Evolutionary conservation across 2,113 vertebrate genomes (phyloP).

Genomic region (Esox niger): DNA sequence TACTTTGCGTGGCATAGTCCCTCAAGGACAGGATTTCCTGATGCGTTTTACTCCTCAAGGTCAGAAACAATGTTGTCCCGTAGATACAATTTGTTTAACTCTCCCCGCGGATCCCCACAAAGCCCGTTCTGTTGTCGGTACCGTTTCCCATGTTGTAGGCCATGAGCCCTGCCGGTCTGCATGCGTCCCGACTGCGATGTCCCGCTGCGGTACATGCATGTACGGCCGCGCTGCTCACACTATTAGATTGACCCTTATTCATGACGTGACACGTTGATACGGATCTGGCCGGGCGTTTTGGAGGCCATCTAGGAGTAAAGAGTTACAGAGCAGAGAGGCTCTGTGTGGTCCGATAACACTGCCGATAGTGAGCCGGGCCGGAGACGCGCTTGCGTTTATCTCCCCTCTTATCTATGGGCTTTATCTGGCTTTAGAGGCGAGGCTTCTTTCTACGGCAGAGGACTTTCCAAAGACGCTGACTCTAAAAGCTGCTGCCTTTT

Average conservation of each 20-base stretch:
- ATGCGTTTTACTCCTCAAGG: slow-evolving; percentile 4
- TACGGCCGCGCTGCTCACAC: no score
- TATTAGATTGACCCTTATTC: slow-evolving; percentile 1
- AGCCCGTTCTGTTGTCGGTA: slow-evolving; percentile 1
- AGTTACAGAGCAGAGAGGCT: slow-evolving; percentile 10
- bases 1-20: background rate
- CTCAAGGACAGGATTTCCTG: background rate
- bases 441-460: slow-evolving; percentile 28
- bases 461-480: slow-evolving; percentile 41
- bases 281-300: slow-evolving; percentile 7
- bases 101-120: background rate
- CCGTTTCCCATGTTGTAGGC: background rate
- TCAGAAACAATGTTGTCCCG: slow-evolving; percentile 10
- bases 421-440: slow-evolving; percentile 26
- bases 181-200: no score
- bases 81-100: slow-evolving; percentile 8
- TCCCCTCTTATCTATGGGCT: slow-evolving; percentile 29
- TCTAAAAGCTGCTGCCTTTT: background rate
- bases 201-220: no score
- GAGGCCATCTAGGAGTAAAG: background rate
- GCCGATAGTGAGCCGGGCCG: slow-evolving; percentile 31
- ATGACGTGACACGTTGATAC: slow-evolving; percentile 1
- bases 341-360: slow-evolving; percentile 56
- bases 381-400: slow-evolving; percentile 24
- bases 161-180: no score